These are phyloP conservation scores for Asarcornis scutulata DNA, from an alignment of 2,113 vertebrate genomes.

Conservation along the genomic window DNA sequence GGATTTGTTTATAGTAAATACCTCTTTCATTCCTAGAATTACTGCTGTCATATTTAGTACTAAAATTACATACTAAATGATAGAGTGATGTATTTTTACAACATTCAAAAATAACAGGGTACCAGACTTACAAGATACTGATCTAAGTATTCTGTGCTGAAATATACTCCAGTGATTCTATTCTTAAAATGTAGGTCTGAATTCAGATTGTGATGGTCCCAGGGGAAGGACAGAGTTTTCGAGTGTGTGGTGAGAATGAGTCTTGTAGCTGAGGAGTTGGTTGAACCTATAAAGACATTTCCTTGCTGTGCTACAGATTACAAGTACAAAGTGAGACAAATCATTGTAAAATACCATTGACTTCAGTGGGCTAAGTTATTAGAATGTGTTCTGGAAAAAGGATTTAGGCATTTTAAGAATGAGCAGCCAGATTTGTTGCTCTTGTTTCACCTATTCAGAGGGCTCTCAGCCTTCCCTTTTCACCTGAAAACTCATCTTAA, in stretches of 20 bases:
- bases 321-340: neutral
- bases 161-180: neutral
- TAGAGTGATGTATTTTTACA: neutral
- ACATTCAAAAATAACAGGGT: neutral
- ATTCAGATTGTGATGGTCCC: neutral
- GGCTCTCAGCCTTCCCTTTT: neutral
- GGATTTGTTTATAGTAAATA: constrained; percentile 17
- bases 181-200: neutral
- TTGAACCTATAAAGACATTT: neutral
- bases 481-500: neutral
- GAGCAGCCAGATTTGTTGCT: neutral
- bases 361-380: neutral
- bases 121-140: neutral
- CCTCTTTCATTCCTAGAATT: neutral
- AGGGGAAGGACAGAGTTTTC: neutral
- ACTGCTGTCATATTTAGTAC: neutral
- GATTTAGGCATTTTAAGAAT: neutral
- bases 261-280: neutral
- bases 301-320: neutral
- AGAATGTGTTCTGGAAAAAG: neutral
- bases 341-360: neutral
- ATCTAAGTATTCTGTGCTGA: neutral
- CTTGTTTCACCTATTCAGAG: neutral
- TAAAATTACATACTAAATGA: neutral
- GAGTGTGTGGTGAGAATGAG: neutral